Conservation (phyloP, 1,140 invertebrate species). For the Holotrichia oblita region DNA sequence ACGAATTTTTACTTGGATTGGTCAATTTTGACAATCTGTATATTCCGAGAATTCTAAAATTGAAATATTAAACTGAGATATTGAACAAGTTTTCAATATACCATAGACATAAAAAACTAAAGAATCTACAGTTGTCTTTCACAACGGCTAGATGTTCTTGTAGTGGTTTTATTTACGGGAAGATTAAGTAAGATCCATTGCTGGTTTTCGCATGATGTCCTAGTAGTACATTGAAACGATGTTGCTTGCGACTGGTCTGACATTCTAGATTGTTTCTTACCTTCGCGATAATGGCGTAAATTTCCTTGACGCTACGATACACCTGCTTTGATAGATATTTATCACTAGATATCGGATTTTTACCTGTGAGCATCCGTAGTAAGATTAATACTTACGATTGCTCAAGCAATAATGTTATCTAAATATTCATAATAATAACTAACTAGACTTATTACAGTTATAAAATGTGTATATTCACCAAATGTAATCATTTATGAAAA, state of each 20-base stretch:
- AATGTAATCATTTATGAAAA: too few species aligned
- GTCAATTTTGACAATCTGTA: too few species aligned
- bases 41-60: too few species aligned
- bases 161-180: not conserved
- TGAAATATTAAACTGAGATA: too few species aligned
- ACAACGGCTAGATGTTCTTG: not conserved
- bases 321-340: not conserved
- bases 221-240: not conserved
- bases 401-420: not conserved
- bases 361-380: not conserved
- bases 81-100: too few species aligned
- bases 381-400: not conserved
- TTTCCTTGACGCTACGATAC: not conserved
- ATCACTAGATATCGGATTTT: not conserved
- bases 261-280: not conserved
- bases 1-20: too few species aligned
- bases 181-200: not conserved
- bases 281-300: not conserved
- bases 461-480: too few species aligned
- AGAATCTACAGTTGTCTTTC: not conserved
- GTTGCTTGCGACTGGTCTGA: not conserved
- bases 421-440: too few species aligned
- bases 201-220: not conserved
- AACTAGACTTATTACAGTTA: too few species aligned
- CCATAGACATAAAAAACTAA: too few species aligned